phyloP scores from a whole-genome alignment of 1,140 invertebrate species.

The Cephus cinctus region DNA sequence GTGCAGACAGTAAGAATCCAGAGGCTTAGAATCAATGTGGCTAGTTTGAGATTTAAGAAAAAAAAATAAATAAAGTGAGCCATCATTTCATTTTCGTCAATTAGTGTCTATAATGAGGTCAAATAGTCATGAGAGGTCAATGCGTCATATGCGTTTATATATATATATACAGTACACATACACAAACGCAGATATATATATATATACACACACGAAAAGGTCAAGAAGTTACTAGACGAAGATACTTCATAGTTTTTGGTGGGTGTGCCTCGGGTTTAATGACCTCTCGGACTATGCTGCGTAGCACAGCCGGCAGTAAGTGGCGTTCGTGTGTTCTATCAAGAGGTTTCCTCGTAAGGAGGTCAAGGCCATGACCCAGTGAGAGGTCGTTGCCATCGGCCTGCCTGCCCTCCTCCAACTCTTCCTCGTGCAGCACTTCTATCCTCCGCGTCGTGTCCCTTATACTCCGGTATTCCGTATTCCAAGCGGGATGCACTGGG shows the following conservation, averaged over 20 bases:
- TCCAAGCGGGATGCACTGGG: no score
- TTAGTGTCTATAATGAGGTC: no score
- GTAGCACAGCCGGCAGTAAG: background rate
- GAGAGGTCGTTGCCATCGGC: slow-evolving; percentile 35
- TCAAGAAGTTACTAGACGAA: background rate
- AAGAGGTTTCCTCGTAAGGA: slow-evolving; percentile 39
- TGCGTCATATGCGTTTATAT: background rate
- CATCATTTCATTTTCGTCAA: no score
- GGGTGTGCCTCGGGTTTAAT: background rate
- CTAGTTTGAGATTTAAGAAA: no score
- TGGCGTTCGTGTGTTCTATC: slow-evolving; percentile 16
- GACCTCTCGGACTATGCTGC: background rate
- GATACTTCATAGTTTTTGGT: background rate
- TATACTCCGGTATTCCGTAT: no score
- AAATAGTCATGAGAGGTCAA: no score
- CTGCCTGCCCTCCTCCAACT: slow-evolving; percentile 15
- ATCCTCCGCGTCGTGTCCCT: no score
- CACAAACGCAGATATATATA: background rate
- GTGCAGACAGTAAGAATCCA: no score
- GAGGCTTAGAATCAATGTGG: no score
- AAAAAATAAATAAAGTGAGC: no score
- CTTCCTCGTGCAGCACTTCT: slow-evolving; percentile 10
- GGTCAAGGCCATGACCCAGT: slow-evolving; percentile 50
- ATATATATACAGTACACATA: background rate
- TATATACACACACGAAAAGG: background rate